Base-by-base conservation (phyloP, 2,113 vertebrate genomes). In the Myodes glareolus region DNA sequence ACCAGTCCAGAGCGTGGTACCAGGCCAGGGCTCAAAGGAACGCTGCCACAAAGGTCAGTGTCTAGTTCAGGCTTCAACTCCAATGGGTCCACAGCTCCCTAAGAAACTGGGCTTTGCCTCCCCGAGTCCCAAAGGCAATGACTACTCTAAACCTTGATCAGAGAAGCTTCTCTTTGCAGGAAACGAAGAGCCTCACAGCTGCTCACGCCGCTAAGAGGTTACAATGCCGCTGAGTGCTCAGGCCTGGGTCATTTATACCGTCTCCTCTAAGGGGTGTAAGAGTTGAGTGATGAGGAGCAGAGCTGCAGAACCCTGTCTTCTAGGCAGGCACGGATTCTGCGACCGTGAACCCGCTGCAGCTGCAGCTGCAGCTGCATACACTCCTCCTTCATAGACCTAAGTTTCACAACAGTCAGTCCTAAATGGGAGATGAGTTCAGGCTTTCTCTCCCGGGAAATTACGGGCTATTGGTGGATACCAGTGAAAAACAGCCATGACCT, bases 11-110 rank as follows among this genome's bases (percentile, higher is more conserved):
- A 47, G 21, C 8, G 29, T 29, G 33, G 0, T 58, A 0, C 7
- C 16, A 2, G 4, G 8, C 61, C 61, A 65, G 39, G 27, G 16
- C 11, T 47, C 16, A 0, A 0, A 12, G 11, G 5, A 17, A 12
- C 5, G 3, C 39, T 31, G n/a, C 61, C 2, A 2, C 63, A 87
- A 87, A 87, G 84, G 63, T 87, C 63, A 87, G 84, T 68, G 31
- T 11, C 3, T 3, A 10, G 8, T 33, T 29, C 7, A 6, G 39
- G 81, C 13, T 42, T 61, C 55, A 29, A 25, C 23, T 84, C 23
- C 81, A 42, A 63, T 9, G 12, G 36, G 25, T 85, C 25, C 7
- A 47, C 29, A 19, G 3, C 63, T 85, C 27, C 63, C 42, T 85
- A 17, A 85, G 82, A 67, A n/a, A 31, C 63, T 21, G 42, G 42